These are phyloP conservation scores for Sinosuthora webbiana DNA, from an alignment of 2,113 vertebrate genomes.

Conservation along the genomic window DNA sequence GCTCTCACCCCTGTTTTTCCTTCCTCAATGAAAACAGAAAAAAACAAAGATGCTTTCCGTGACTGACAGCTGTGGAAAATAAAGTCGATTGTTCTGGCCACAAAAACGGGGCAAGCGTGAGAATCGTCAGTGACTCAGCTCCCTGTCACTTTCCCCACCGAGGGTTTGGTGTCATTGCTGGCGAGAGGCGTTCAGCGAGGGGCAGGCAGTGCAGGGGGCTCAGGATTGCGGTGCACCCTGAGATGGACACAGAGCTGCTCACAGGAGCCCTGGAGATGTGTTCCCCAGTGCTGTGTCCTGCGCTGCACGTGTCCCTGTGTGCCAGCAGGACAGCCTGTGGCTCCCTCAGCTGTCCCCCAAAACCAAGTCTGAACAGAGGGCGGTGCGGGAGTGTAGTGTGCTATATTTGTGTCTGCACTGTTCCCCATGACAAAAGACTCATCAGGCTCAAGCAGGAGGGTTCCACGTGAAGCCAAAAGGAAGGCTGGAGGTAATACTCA, in stretches of 20 bases:
- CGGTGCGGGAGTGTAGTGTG: rapidly evolving
- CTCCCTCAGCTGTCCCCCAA: neutral
- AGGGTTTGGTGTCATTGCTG: neutral
- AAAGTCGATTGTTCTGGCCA: neutral
- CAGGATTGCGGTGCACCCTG: neutral
- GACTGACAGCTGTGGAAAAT: constrained; percentile 31
- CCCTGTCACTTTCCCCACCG: neutral
- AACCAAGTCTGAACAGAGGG: neutral
- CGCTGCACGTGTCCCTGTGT: rapidly evolving
- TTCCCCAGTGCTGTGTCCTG: rapidly evolving
- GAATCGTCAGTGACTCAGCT: neutral
- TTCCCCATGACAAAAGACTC: neutral
- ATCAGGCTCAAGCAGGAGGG: neutral
- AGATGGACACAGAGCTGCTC: rapidly evolving
- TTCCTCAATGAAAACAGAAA: constrained; percentile 3
- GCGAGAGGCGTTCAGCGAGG: rapidly evolving
- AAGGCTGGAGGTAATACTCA: neutral
- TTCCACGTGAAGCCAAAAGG: neutral
- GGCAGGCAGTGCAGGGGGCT: neutral
- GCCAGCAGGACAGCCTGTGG: neutral
- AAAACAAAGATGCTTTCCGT: neutral
- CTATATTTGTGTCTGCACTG: neutral
- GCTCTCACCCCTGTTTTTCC: neutral
- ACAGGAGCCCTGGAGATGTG: neutral
- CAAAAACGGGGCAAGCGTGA: rapidly evolving